Base-by-base conservation (phyloP, 2,797 vertebrate genomes). In the Hyperoplus immaculatus region DNA sequence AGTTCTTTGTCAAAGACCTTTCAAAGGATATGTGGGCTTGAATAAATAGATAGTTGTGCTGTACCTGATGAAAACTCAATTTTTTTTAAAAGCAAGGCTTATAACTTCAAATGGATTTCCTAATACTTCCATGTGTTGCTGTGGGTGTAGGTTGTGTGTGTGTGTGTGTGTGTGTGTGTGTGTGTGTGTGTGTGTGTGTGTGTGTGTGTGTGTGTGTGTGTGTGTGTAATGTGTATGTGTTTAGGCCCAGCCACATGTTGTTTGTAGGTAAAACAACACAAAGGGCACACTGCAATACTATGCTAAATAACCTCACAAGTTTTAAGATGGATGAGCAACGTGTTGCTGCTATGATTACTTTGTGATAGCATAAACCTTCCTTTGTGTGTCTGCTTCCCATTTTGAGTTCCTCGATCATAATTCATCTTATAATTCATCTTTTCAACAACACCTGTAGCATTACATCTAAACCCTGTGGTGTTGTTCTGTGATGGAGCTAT, bases 41-140 rank as follows among this genome's bases (percentile, higher is more conserved):
- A 47, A 38, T 36, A 38, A 1, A 38, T 42, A n/a, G 8, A 29
- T 29, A 29, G 29, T 29, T 8, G 16, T 16, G 29, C 73, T 12
- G 3, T 8, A 11, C 13, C 42, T 13, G n/a, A 39, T 49, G 36
- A 55, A 56, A 49, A 64, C 11, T 38, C 3, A 57, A 29, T 36
- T 3, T 29, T 1, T 29, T 29, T 46, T 54, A 21, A 4, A 29
- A 41, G 55, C 1, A n/a, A 47, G 38, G 3, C 11, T 39, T 43
- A 43, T 36, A 5, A 62, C 14, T 51, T 45, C 6, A 62, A 39
- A 64, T n/a, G 10, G 29, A 57, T 56, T 14, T 47, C 18, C 13
- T 50, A 63, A 41, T 57, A 57, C n/a, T 15, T 61, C 42, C 36
- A 75, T 15, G 13, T 70, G 21, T 18, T 12, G 7, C 18, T 49